Base-by-base conservation (phyloP, 2,797 vertebrate species). In the Meda fulgida region DNA sequence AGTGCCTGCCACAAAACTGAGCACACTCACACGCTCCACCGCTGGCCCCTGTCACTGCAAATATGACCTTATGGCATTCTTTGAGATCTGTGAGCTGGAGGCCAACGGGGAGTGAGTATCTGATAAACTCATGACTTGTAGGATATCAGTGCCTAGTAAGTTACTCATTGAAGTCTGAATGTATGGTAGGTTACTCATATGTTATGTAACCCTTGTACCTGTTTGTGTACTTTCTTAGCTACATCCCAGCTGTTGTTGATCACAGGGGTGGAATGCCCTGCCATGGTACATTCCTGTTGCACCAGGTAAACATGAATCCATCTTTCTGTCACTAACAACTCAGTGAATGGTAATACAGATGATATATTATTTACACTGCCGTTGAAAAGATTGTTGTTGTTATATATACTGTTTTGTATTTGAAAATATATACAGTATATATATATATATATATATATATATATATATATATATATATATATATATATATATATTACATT, bases 1-100 rank as follows among this genome's bases (percentile, higher is more conserved):
- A 99, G 98, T 99, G 89, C 98, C 98, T 0, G 98, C 98, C 7
- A 99, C 98, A 29, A 99, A 99, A 93, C 96, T 99, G 90, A 99
- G 95, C 94, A 96, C 97, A 0, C 92, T 98, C 93, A 96, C 96
- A 0, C 96, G 97, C 40, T 96, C 97, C 87, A 96, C 96, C 0
- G 94, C 96, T 0, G 98, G 98, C 66, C 97, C 97, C 0, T 98
- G 98, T 90, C 98, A 99, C 90, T 97, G 97, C 96, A 99, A 99
- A 89, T 99, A 99, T 0, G 98, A 99, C 93, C 94, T 99, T 89
- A 98, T 99, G 96, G 95, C 96, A 43, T 99, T 98, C 95, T 99
- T 99, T 55, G 98, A 99, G 94, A 98, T 99, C 94, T 99, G 98
- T 43, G 98, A 99, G 91, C 97, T 99, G 92, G 98, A 99, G 88